A percentile compares a stretch with the other conserved stretches of the same genome.
phyloP scores from a whole-genome alignment of 2,797 vertebrate genomes.

The Oreochromis mossambicus region DNA sequence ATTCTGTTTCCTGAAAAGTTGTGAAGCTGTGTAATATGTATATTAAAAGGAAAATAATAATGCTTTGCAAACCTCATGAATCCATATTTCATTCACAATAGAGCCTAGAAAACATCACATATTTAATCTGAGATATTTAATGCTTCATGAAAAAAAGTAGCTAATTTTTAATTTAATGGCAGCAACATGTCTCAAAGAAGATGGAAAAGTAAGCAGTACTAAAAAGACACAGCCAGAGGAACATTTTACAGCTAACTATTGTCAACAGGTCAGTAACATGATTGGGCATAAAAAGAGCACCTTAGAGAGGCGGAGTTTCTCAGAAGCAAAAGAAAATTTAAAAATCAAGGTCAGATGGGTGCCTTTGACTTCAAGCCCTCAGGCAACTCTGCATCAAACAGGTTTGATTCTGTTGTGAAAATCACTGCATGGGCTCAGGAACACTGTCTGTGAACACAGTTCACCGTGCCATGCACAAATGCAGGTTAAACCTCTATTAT shows the following conservation, averaged over 20 bases:
- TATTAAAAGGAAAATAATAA: background rate
- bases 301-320: background rate
- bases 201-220: background rate
- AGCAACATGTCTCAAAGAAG: background rate
- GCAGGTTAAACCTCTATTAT: background rate
- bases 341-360: background rate
- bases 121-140: background rate
- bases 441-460: background rate
- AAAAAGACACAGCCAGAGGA: background rate
- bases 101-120: background rate
- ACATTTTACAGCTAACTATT: background rate
- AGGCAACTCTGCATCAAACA: background rate
- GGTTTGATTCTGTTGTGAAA: background rate
- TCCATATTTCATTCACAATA: background rate
- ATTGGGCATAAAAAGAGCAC: background rate
- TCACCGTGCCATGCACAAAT: background rate
- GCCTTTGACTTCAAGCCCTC: background rate
- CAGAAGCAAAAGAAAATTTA: background rate
- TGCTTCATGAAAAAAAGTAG: background rate
- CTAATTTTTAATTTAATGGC: background rate
- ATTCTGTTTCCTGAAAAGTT: background rate
- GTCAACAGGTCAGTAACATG: background rate
- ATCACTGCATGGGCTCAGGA: background rate
- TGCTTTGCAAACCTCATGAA: background rate
- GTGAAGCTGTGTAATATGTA: background rate